Percentiles rank a stretch among this genome's conserved stretches.
phyloP scores from a whole-genome alignment of 2,888 invertebrate genomes.

The Polylopha cassiicola region DNA sequence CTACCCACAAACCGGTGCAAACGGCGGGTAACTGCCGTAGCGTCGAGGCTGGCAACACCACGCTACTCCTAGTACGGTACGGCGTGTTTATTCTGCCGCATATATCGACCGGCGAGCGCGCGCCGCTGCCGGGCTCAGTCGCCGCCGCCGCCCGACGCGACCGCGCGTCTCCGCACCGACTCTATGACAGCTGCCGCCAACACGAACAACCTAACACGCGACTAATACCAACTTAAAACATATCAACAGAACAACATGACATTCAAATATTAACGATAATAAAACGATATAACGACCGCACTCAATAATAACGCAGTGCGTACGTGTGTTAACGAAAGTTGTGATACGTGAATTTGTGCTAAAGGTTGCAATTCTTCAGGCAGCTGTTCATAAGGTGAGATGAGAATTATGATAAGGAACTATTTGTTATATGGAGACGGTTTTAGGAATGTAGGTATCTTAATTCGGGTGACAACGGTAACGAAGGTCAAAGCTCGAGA shows the following conservation, averaged over 20 bases:
- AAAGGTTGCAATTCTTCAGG: conserved; percentile 47
- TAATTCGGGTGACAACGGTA: conserved; percentile 31
- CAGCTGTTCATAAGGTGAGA: conserved; percentile 63
- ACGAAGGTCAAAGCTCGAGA: conserved; percentile 37
- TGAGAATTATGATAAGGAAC: conserved; percentile 22
- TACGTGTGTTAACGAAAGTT: conserved; percentile 33
- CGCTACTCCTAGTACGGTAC: conserved; percentile 55
- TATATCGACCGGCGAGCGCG: conserved; percentile 71
- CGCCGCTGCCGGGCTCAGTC: conserved; percentile 59
- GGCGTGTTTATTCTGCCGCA: conserved; percentile 74
- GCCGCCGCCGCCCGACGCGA: conserved; percentile 39
- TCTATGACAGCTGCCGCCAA: conserved; percentile 56
- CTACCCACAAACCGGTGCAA: conserved; percentile 49
- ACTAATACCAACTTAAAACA: conserved; percentile 23
- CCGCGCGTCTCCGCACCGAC: conserved; percentile 45
- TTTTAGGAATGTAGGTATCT: conserved; percentile 28
- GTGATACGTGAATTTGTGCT: conserved; percentile 52
- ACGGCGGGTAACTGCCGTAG: conserved; percentile 29
- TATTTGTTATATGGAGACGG: conserved; percentile 17
- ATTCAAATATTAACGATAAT: not conserved
- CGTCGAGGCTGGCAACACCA: conserved; percentile 51
- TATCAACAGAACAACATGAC: conserved; percentile 14
- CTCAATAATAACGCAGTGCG: not conserved
- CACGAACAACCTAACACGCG: conserved; percentile 47
- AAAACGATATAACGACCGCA: not conserved